A percentile compares a stretch with the other conserved stretches of the same genome.
phyloP scores from a whole-genome alignment of 2,113 vertebrate genomes.

The Catharus minimus region DNA sequence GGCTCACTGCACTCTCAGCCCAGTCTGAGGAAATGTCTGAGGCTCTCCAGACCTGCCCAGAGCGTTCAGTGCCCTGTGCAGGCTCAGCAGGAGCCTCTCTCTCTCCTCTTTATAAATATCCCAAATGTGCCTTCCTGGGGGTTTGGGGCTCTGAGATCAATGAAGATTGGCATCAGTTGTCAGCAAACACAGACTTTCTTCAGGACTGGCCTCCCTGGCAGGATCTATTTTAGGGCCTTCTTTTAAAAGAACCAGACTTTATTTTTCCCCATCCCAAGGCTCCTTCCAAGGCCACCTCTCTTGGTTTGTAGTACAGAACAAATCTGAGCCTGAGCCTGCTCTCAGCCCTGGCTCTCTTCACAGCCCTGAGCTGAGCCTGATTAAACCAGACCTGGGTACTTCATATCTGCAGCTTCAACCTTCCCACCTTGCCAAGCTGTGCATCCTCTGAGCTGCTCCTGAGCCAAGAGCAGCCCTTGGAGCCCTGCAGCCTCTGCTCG shows the following conservation, averaged over 20 bases:
- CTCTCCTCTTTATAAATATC: not conserved
- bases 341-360: not conserved
- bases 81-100: not conserved
- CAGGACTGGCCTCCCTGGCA: not conserved
- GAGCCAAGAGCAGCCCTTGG: not conserved
- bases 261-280: not conserved
- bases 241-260: not conserved
- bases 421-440: not conserved
- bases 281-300: not conserved
- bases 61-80: not conserved
- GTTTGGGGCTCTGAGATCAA: not conserved
- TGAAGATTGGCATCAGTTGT: not conserved
- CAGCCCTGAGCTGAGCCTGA: not conserved
- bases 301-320: not conserved
- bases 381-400: not conserved
- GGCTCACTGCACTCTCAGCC: not conserved
- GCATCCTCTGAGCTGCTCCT: not conserved
- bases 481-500: not conserved
- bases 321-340: not conserved
- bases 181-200: not conserved
- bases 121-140: not conserved
- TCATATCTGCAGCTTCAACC: not conserved
- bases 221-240: not conserved
- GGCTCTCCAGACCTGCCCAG: not conserved
- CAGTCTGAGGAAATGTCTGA: not conserved